phyloP scores from a whole-genome alignment of 2,113 vertebrate species.

The Clarias magur region DNA sequence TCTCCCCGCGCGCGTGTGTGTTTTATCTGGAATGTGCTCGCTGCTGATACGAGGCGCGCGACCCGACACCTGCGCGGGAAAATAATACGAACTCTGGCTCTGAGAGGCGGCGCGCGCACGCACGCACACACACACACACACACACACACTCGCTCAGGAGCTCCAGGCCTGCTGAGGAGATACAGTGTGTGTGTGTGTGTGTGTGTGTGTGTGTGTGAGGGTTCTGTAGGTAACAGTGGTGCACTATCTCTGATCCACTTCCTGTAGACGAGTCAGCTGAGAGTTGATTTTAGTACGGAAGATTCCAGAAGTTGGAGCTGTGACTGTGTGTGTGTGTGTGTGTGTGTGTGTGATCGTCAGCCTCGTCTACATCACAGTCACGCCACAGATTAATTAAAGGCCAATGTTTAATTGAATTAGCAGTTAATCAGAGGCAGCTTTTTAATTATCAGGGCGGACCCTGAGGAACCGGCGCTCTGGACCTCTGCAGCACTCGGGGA shows the following conservation, averaged over 20 bases:
- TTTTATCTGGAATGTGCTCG: neutral
- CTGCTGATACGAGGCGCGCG: neutral
- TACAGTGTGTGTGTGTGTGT: no score
- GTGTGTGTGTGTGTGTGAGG: no score
- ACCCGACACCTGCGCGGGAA: neutral
- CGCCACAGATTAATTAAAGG: conserved; percentile 19
- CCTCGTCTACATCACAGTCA: neutral
- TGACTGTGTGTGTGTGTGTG: no score
- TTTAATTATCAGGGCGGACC: conserved; percentile 25
- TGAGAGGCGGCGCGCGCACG: no score
- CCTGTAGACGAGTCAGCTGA: neutral
- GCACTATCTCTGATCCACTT: neutral
- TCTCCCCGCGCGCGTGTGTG: no score
- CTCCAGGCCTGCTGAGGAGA: neutral
- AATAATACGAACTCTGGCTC: no score
- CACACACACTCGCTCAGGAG: no score
- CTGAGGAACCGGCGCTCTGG: conserved; percentile 6
- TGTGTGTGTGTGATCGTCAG: neutral
- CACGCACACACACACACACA: no score
- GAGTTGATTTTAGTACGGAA: neutral
- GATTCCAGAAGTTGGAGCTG: neutral
- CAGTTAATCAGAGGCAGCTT: conserved; percentile 7
- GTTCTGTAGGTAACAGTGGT: no score
- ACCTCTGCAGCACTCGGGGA: neutral
- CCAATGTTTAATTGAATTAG: conserved; percentile 28